Evolutionary conservation across 2,888 invertebrate genomes (phyloP), one percentile per base, ranked within the genome.

Genomic region (Ecdyonurus torrentis): DNA sequence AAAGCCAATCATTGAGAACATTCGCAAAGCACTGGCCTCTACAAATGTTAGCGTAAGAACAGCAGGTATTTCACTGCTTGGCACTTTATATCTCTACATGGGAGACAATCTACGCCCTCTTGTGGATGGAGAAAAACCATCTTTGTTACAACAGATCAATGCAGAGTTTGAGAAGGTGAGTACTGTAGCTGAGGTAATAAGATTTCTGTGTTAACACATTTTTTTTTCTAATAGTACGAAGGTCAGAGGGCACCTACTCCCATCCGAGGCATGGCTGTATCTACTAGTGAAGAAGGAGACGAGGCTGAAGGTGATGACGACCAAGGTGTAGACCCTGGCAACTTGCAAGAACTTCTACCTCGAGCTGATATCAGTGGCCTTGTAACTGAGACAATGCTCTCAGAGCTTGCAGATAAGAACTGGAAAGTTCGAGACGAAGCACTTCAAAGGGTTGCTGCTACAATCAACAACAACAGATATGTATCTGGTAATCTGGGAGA

Each of bases 391-490:
- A 76, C 84, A 0, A 75, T 96, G 1, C 75, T 95, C 2, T 83
- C 81, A 5, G 91, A 95, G 74, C 79, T 94, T 68, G 80, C 83
- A 23, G 92, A 94, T 74, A 93, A 91, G 75, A 91, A 91, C 75
- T 97, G 96, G 96, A 96, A 96, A 80, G 86, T 81, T 2, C 79
- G 89, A 64, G 85, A 84, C 68, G 89, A 90, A 75, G 89, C 83
- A 0, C 72, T 91, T 22, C 83, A 82, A 67, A 88, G 89, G 75
- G 76, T 92, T 19, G 82, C 80, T 63, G 79, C 78, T 1, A 84
- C 92, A 55, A 77, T 93, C 50, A 80, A 76, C 20, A 89, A 86
- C 62, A 86, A 89, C 0, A 86, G 89, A 67, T 83, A 89, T 7
- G 90, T 97, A 66, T 91, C 89, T 69, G 77, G 89, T 0, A 84